A percentile compares a stretch with the other conserved stretches of the same genome.
These are phyloP conservation scores for Hyperoplus lanceolatus DNA, from an alignment of 2,797 vertebrate genomes.

Conservation along the genomic window DNA sequence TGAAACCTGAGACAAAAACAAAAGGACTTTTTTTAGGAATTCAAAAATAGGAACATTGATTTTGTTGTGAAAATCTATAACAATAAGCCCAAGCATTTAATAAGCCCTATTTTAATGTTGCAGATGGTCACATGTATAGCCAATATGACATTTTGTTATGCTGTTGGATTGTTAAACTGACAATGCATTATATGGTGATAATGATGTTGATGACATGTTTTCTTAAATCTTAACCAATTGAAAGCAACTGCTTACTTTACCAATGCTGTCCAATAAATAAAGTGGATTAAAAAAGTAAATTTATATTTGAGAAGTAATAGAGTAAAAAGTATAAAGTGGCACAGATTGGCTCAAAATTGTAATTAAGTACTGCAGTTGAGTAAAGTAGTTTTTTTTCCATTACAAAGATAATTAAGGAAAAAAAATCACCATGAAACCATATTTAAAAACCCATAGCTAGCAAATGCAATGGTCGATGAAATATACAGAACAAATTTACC, in stretches of 20 bases:
- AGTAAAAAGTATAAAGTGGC: background rate
- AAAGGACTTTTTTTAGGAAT: slow-evolving; percentile 30
- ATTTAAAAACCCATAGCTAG: background rate
- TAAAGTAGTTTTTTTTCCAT: background rate
- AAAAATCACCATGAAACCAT: background rate
- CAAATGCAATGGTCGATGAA: background rate
- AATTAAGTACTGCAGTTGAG: background rate
- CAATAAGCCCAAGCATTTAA: background rate
- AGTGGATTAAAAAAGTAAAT: background rate
- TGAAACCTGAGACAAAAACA: slow-evolving; percentile 50
- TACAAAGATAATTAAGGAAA: background rate
- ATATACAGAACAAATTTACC: background rate
- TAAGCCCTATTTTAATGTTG: background rate
- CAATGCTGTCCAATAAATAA: background rate
- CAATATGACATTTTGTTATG: background rate
- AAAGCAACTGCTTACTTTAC: background rate
- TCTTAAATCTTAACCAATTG: background rate
- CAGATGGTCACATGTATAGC: background rate
- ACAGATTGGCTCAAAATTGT: background rate
- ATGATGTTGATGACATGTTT: background rate
- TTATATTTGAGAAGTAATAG: background rate
- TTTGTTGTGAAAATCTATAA: slow-evolving; percentile 1
- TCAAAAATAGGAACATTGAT: slow-evolving; percentile 22
- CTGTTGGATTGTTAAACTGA: background rate
- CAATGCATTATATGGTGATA: background rate